These are phyloP conservation scores for Paragorgia papillata DNA, from an alignment of 92 coral and sea anemone species.

Conservation along the genomic window DNA sequence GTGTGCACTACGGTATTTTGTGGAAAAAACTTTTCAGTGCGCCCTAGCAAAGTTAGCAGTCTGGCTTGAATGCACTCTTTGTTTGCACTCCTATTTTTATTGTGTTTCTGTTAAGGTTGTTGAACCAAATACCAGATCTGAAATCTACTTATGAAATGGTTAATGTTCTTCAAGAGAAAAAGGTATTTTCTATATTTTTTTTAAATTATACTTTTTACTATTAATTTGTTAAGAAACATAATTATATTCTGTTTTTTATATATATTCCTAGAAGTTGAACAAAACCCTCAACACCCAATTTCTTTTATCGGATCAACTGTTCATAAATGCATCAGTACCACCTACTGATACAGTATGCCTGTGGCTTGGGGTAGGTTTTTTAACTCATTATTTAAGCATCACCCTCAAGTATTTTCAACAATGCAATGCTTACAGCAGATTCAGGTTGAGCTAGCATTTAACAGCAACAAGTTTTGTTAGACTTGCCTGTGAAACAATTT, in stretches of 20 bases:
- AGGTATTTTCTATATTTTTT: slow-evolving; percentile 48
- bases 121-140: slow-evolving; percentile 90
- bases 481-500: no score
- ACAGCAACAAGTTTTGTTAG: no score
- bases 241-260: background rate
- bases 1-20: no score
- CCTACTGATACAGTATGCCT: slow-evolving; percentile 94
- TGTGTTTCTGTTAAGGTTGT: slow-evolving; percentile 69
- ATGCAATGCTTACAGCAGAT: no score
- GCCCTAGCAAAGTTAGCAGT: no score
- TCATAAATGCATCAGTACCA: slow-evolving; percentile 86
- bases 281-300: slow-evolving; percentile 80
- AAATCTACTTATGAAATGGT: slow-evolving; percentile 91
- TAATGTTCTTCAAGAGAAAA: slow-evolving; percentile 70
- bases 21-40: no score
- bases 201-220: background rate
- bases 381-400: background rate
- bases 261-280: slow-evolving; percentile 62
- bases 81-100: no score
- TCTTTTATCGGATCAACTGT: slow-evolving; percentile 89
- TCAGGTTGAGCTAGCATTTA: no score
- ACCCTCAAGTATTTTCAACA: no score
- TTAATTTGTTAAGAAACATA: background rate
- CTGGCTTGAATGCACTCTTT: no score
- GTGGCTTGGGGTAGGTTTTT: slow-evolving; percentile 84